Percentiles rank a stretch among this genome's conserved stretches.
Evolutionary conservation across 2,888 invertebrate genomes (phyloP).

Genomic region (Xiphydria camelus): DNA sequence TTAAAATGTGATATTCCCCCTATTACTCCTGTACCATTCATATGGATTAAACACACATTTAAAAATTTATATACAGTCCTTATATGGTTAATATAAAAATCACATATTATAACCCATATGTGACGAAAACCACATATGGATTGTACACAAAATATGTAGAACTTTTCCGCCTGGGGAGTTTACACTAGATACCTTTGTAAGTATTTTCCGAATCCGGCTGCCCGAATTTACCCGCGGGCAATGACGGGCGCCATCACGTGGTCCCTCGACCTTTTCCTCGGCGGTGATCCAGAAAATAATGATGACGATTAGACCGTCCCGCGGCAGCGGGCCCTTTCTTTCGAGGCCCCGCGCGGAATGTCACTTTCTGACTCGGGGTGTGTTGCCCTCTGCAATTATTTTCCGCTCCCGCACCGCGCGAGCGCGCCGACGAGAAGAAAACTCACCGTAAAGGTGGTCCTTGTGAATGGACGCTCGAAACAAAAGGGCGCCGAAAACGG

Average conservation of each 20-base stretch:
- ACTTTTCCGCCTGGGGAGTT: no score
- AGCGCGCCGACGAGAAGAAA: constrained; percentile 23
- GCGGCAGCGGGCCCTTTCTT: no score
- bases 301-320: constrained; percentile 6
- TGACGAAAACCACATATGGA: no score
- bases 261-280: constrained; percentile 6
- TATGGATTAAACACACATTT: no score
- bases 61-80: no score
- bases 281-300: constrained; percentile 5
- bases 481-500: constrained; percentile 9
- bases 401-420: neutral
- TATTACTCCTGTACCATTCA: no score
- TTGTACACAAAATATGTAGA: no score
- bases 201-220: no score
- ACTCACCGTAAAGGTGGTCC: constrained; percentile 31
- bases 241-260: constrained; percentile 14
- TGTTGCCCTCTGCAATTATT: constrained; percentile 23
- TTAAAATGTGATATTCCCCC: no score
- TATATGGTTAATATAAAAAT: no score
- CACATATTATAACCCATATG: no score
- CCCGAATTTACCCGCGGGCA: constrained; percentile 8
- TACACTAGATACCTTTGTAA: no score
- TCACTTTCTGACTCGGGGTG: constrained; percentile 17
- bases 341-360: constrained; percentile 9
- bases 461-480: constrained; percentile 4